Percentiles rank a stretch among this genome's conserved stretches.
phyloP scores from a whole-genome alignment of 2,113 vertebrate genomes.

The Struthidea cinerea region DNA sequence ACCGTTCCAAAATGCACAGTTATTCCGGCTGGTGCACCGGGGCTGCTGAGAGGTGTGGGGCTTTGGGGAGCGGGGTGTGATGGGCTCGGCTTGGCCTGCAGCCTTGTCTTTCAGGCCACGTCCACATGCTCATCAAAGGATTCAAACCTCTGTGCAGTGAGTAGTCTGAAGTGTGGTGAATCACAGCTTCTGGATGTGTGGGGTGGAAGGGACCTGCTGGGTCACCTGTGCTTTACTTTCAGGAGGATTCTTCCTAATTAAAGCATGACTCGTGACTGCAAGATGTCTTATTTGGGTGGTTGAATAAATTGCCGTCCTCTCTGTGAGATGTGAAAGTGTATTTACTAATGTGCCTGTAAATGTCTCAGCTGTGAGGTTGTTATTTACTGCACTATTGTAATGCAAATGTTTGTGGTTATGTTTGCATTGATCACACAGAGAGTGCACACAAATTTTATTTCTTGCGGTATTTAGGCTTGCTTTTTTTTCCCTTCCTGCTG shows the following conservation, averaged over 20 bases:
- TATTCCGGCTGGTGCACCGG: not conserved
- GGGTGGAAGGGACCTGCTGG: not conserved
- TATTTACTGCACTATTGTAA: constrained; percentile 46
- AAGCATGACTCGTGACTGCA: not conserved
- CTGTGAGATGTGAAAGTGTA: not conserved
- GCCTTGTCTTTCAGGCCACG: not conserved
- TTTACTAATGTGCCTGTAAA: constrained; percentile 1
- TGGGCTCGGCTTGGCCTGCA: not conserved
- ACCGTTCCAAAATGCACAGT: not conserved
- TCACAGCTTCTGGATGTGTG: not conserved
- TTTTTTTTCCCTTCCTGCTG: not conserved
- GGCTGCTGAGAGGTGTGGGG: not conserved
- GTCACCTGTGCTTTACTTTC: not conserved
- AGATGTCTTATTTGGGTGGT: not conserved
- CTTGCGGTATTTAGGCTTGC: not conserved
- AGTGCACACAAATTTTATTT: not conserved
- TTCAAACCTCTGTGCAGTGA: not conserved
- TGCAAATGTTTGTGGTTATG: constrained; percentile 35
- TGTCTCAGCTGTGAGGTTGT: not conserved
- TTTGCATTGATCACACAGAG: constrained; percentile 20
- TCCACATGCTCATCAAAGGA: not conserved
- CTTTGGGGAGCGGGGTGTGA: not conserved
- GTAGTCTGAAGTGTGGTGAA: not conserved
- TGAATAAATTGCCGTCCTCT: not conserved
- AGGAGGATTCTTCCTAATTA: not conserved